These are phyloP conservation scores for Ceyx cyanopectus DNA, from an alignment of 2,113 vertebrate genomes.

Conservation along the genomic window DNA sequence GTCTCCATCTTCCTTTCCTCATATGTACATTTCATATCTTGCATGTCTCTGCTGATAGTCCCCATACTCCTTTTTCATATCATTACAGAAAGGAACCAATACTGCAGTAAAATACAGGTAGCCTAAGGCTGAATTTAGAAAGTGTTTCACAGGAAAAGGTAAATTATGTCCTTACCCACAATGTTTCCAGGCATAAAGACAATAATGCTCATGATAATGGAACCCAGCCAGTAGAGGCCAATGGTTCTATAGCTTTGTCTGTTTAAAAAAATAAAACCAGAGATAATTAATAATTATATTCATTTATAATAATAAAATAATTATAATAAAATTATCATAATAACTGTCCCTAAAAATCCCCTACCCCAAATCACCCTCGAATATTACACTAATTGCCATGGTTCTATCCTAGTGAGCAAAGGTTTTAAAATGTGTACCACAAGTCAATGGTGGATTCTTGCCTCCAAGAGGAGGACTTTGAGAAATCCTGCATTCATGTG, in stretches of 20 bases:
- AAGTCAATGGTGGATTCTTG: not conserved
- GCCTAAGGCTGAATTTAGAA: not conserved
- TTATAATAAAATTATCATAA: too few relatives aligned
- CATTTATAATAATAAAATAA: too few relatives aligned
- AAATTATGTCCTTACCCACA: constrained; percentile 85
- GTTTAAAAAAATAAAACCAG: constrained; percentile 46
- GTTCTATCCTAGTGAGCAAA: not conserved
- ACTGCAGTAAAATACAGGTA: not conserved
- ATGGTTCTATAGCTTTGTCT: constrained; percentile 92
- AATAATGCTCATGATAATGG: constrained; percentile 88
- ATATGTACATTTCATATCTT: not conserved
- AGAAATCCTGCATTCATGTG: not conserved
- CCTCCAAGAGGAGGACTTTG: not conserved
- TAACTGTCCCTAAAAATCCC: not conserved
- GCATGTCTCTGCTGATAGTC: not conserved
- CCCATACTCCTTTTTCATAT: not conserved
- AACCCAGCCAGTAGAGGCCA: constrained; percentile 95
- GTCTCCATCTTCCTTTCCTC: not conserved
- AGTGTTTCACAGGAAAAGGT: not conserved
- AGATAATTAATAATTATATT: not conserved
- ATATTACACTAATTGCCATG: not conserved
- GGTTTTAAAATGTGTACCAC: not conserved
- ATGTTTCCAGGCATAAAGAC: constrained; percentile 94
- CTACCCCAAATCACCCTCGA: not conserved
- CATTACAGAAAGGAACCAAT: not conserved